Conservation (phyloP, 2,113 vertebrate genomes). For the Pristiophorus japonicus region DNA sequence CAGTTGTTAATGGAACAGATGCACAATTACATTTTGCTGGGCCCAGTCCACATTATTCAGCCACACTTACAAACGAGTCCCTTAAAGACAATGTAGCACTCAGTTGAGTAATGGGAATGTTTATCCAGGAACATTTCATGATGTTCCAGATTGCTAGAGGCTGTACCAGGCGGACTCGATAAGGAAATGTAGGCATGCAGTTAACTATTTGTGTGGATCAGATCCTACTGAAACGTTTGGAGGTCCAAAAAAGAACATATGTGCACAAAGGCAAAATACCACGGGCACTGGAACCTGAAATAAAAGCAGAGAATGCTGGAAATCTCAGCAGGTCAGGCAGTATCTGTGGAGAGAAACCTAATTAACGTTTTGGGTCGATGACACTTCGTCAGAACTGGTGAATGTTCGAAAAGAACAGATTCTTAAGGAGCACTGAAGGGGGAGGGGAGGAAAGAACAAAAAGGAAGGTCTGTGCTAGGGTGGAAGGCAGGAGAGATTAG, state of each 20-base stretch:
- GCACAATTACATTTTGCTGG: background rate
- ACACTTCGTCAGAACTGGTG: no score
- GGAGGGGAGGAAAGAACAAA: no score
- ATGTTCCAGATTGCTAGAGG: background rate
- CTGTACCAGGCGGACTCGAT: background rate
- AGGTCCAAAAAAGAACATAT: background rate
- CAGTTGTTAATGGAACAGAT: background rate
- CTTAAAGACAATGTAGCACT: background rate
- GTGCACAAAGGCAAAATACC: no score
- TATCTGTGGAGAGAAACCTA: no score
- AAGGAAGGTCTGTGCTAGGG: no score
- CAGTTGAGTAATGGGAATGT: background rate
- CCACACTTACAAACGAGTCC: background rate
- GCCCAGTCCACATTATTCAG: background rate
- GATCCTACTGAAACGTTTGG: background rate
- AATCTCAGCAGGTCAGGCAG: no score
- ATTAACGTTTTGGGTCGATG: no score
- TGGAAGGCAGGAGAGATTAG: no score
- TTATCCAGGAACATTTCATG: background rate
- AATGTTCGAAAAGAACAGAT: no score
- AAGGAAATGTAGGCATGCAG: background rate
- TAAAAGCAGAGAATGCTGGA: no score
- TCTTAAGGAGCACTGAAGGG: no score
- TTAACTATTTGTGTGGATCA: background rate
- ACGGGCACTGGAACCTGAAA: no score